A percentile compares a stretch with the other conserved stretches of the same genome.
phyloP scores from a whole-genome alignment of 2,888 invertebrate genomes.

The Cepaea hortensis region DNA sequence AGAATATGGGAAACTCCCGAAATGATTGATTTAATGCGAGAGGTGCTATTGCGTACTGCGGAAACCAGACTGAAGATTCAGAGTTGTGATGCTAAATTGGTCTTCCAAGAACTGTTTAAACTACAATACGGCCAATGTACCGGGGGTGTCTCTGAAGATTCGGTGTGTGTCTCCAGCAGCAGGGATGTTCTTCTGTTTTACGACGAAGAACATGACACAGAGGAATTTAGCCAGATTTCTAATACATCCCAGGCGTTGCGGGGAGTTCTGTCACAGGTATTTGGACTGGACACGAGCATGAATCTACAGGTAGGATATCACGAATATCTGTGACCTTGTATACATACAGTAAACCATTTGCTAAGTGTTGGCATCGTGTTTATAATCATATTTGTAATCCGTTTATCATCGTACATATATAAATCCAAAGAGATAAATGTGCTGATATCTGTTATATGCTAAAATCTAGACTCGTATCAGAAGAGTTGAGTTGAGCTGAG shows the following conservation, averaged over 20 bases:
- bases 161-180: too few species aligned
- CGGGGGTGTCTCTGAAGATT: not conserved
- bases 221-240: not conserved
- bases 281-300: not conserved
- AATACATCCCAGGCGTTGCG: not conserved
- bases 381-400: too few species aligned
- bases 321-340: too few species aligned
- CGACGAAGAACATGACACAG: not conserved
- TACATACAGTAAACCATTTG: too few species aligned
- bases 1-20: not conserved
- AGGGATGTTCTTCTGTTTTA: constrained; percentile 4
- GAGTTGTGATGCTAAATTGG: not conserved
- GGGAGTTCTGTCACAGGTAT: not conserved
- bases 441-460: too few species aligned
- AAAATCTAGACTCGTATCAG: too few species aligned
- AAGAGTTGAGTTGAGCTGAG: too few species aligned
- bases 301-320: constrained; percentile 4
- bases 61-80: too few species aligned
- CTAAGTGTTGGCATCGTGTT: too few species aligned
- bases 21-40: not conserved
- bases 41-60: not conserved
- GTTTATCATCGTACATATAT: too few species aligned
- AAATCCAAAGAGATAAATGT: too few species aligned
- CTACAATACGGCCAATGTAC: not conserved
- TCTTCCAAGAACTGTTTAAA: constrained; percentile 21